A percentile compares a stretch with the other conserved stretches of the same genome.
These are phyloP conservation scores for Melanaphis sacchari DNA, from an alignment of 1,140 invertebrate species.

Conservation along the genomic window DNA sequence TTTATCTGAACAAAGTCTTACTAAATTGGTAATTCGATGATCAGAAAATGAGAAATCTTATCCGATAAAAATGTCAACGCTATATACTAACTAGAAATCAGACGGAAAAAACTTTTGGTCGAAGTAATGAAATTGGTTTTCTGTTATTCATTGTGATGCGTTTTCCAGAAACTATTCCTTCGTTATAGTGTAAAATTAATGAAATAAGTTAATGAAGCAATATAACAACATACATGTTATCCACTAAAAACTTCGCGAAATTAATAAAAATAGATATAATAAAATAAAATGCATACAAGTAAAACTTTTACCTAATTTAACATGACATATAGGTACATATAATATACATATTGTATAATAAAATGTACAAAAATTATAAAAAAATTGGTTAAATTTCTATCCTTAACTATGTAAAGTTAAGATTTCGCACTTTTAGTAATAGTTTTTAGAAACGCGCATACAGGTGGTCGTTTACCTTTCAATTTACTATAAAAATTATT, in stretches of 20 bases:
- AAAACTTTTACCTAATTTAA: background rate
- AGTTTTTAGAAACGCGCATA: too few species aligned
- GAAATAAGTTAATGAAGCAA: background rate
- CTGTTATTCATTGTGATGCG: background rate
- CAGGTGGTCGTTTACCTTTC: background rate
- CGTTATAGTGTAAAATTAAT: background rate
- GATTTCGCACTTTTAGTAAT: background rate
- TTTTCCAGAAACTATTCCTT: background rate
- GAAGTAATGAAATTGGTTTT: background rate
- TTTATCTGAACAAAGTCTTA: background rate
- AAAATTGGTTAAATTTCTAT: too few species aligned
- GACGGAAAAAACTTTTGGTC: background rate
- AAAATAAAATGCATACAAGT: background rate
- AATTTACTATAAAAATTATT: too few species aligned
- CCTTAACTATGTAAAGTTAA: too few species aligned
- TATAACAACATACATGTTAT: background rate
- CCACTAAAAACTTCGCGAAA: too few species aligned
- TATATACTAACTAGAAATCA: background rate
- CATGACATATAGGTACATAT: too few species aligned
- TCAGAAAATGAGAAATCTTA: constrained; percentile 5
- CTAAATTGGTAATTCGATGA: background rate
- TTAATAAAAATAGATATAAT: too few species aligned
- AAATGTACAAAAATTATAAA: too few species aligned
- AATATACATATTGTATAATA: too few species aligned
- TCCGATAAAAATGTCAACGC: background rate